Percentiles rank a stretch among this genome's conserved stretches.
Evolutionary conservation across 2,888 invertebrate species (phyloP).

Genomic region (Drosophila cognata): DNA sequence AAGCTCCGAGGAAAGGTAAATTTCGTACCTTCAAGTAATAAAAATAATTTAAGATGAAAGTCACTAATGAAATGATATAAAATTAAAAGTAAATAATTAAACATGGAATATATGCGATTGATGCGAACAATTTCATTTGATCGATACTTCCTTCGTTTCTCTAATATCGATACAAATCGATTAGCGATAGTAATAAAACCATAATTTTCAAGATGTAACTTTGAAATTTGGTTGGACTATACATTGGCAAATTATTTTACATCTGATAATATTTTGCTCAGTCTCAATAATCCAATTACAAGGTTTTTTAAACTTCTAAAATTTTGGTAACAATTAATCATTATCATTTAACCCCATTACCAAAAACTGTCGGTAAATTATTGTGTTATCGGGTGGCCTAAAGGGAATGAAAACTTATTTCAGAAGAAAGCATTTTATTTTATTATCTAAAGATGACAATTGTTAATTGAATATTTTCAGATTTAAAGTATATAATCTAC

Average conservation of each 20-base stretch:
- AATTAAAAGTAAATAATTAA: background rate
- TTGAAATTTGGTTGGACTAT: too few species aligned
- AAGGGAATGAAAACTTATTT: background rate
- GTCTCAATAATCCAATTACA: background rate
- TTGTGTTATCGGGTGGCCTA: background rate
- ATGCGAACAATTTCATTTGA: too few species aligned
- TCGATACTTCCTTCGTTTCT: background rate
- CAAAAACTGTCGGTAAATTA: too few species aligned
- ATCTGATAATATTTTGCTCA: background rate
- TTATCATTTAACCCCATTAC: background rate
- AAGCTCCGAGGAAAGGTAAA: conserved; percentile 84
- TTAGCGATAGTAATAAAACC: background rate
- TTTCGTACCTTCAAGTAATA: background rate
- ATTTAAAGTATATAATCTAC: conserved; percentile 86
- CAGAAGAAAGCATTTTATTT: background rate
- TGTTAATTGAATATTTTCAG: conserved; percentile 15
- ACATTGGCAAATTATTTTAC: background rate
- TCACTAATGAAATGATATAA: background rate
- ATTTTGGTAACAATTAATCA: background rate
- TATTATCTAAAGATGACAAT: background rate
- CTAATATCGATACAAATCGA: background rate
- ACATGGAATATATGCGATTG: too few species aligned
- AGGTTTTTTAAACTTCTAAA: too few species aligned
- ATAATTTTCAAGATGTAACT: too few species aligned
- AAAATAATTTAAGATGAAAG: background rate